A percentile compares a stretch with the other conserved stretches of the same genome.
Conservation (phyloP, 2,113 vertebrate species). For the Rhodinocichla rosea region DNA sequence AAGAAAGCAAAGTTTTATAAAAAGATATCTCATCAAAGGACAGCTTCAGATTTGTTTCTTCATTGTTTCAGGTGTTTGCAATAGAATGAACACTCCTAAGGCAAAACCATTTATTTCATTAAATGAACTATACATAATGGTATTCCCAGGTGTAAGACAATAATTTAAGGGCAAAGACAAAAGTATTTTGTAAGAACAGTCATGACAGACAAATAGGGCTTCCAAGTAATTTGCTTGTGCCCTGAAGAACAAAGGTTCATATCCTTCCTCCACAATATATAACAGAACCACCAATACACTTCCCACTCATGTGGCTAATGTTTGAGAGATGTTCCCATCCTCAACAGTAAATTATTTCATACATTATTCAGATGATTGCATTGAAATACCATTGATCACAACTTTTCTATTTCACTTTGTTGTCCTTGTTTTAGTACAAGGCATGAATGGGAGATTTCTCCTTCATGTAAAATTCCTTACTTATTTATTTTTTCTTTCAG, state of each 20-base stretch:
- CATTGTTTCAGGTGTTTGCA: background rate
- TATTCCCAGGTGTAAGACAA: background rate
- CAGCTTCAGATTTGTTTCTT: background rate
- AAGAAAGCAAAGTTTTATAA: background rate
- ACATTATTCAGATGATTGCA: background rate
- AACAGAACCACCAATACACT: background rate
- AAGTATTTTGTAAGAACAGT: background rate
- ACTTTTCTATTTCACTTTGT: background rate
- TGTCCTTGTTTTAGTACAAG: background rate
- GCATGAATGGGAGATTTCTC: background rate
- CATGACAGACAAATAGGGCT: background rate
- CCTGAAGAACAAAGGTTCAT: background rate
- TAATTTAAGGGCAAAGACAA: background rate
- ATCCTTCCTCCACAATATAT: background rate
- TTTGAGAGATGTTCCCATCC: background rate
- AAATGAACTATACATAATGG: background rate
- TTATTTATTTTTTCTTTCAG: background rate
- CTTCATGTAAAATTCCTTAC: background rate
- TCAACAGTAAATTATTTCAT: background rate
- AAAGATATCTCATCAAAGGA: background rate
- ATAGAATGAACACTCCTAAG: background rate
- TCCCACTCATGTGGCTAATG: background rate
- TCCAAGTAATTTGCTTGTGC: background rate
- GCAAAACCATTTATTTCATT: background rate
- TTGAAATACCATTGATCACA: background rate